Conservation (phyloP, 2,113 vertebrate species). For the Brachypodius melanocephalos region DNA sequence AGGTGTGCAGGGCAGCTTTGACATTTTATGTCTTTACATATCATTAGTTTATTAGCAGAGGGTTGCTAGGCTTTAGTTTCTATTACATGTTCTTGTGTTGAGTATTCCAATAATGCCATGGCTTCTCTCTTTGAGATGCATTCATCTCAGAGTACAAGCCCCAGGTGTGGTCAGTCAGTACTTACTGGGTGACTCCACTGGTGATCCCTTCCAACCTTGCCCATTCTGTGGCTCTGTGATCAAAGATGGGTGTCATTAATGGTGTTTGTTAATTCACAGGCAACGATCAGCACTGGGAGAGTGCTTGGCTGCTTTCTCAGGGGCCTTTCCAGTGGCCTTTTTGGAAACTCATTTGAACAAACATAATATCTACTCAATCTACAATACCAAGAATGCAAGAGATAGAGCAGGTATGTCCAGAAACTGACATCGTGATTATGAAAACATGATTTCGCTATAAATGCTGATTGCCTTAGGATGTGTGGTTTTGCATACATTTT, state of each 20-base stretch:
- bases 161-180: background rate
- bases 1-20: background rate
- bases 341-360: slow-evolving; percentile 90
- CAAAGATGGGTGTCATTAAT: background rate
- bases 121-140: background rate
- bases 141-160: background rate
- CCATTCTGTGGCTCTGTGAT: background rate
- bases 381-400: slow-evolving; percentile 83
- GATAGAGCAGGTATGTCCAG: slow-evolving; percentile 82
- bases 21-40: background rate
- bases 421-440: background rate
- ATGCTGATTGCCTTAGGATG: background rate
- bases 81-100: background rate
- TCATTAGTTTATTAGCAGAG: background rate
- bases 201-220: background rate
- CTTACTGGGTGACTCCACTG: background rate
- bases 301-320: slow-evolving; percentile 90
- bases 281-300: slow-evolving; percentile 91
- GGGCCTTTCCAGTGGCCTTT: slow-evolving; percentile 93
- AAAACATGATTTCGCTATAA: background rate
- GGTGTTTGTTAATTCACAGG: slow-evolving; percentile 65
- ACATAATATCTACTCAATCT: slow-evolving; percentile 90
- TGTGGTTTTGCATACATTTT: background rate
- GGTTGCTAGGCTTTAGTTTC: background rate
- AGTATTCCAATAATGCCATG: background rate